phyloP scores from a whole-genome alignment of 2,113 vertebrate genomes.

The Loxodonta africana region DNA sequence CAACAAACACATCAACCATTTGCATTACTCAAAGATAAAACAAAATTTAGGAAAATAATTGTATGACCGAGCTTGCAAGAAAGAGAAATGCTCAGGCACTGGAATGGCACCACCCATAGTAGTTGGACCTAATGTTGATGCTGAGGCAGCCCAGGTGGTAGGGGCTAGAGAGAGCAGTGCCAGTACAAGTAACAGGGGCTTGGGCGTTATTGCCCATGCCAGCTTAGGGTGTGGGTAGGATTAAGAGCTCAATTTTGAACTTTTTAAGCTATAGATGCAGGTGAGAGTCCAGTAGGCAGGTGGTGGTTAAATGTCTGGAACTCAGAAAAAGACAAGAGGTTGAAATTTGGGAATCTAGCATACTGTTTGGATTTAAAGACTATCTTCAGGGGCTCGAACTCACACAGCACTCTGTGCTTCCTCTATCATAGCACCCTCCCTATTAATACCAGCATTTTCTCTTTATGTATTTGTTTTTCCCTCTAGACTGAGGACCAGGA shows the following conservation, averaged over 20 bases:
- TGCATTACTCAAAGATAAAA: too few relatives aligned
- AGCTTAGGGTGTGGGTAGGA: fast-evolving
- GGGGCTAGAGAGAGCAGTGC: background rate
- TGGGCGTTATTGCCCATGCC: background rate
- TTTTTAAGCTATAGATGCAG: background rate
- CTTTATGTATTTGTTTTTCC: background rate
- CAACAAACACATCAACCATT: too few relatives aligned
- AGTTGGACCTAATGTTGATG: too few relatives aligned
- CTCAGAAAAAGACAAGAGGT: background rate
- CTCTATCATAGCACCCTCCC: background rate
- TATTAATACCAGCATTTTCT: background rate
- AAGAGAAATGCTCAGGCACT: background rate
- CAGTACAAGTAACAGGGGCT: background rate
- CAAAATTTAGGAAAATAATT: background rate
- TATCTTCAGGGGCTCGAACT: background rate
- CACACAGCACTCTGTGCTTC: background rate
- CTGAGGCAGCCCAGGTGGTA: background rate
- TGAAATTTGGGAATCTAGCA: background rate
- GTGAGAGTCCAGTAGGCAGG: background rate
- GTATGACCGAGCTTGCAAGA: background rate
- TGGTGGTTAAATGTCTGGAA: background rate
- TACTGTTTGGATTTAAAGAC: background rate
- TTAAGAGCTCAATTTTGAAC: background rate
- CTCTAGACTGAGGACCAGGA: background rate
- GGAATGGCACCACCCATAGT: background rate